Evolutionary conservation across 2,797 vertebrate genomes (phyloP), one percentile per base, ranked within the genome.

Genomic region (Mallotus villosus): DNA sequence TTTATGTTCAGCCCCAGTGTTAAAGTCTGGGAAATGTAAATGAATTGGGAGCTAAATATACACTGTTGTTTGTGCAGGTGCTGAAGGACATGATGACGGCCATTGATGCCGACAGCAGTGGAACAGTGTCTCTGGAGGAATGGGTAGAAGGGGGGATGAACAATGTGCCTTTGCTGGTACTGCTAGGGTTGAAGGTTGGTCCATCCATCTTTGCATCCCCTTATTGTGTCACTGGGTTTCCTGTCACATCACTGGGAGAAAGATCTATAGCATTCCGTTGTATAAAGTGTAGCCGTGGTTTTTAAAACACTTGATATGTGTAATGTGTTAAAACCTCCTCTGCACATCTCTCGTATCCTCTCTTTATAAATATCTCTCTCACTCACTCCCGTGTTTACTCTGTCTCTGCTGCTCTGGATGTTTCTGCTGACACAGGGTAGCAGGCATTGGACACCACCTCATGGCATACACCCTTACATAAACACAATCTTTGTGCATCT

Each of bases 51-150:
- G 17, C 51, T 55, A 55, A 55, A 55, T 17, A 37, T 22, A 22
- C 46, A 4, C 68, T 86, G 29, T 76, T 14, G 53, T 79, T 60
- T 69, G 63, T 65, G 41, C 90, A 98, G 96, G 95, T 97, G 75
- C 90, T 97, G 79, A 94, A 95, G 85, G 95, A 97, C 84, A 97
- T 98, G 96, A 97, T 97, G 96, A 94, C 90, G 21, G 95, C 95
- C 0, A 95, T 98, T 1, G 96, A 98, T 76, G 94, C 93, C 1
- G 96, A 98, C 68, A 93, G 93, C 87, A 97, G 93, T 2, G 96
- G 95, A 51, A 95, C 94, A 0, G 96, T 98, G 67, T 97, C 96
- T 6, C 90, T 96, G 77, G 89, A 95, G 0, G 96, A 98, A 86
- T 98, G 96, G 96, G 93, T 97, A 60, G 93, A 94, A 16, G 96